A percentile compares a stretch with the other conserved stretches of the same genome.
Conservation (phyloP, 2,888 invertebrate species). For the Metellina segmentata region DNA sequence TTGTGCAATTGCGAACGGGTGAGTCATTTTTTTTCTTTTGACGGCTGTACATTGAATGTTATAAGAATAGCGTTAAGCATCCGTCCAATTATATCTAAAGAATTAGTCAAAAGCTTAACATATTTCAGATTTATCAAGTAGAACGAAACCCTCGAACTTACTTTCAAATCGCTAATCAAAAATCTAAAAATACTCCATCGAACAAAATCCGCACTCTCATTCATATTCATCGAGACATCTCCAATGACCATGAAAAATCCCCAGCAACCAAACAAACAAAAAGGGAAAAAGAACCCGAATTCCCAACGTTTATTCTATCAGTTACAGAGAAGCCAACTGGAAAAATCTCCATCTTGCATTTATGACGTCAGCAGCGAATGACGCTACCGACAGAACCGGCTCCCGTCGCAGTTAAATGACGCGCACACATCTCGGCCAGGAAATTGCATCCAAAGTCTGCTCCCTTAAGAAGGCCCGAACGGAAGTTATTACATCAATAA, state of each 20-base stretch:
- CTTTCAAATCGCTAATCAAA: too few species aligned
- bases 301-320: background rate
- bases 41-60: too few species aligned
- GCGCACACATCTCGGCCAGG: conserved; percentile 29
- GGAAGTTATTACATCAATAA: conserved; percentile 51
- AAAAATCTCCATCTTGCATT: conserved; percentile 43
- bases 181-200: too few species aligned
- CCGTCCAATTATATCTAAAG: too few species aligned
- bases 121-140: too few species aligned
- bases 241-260: background rate
- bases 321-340: conserved; percentile 16
- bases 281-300: background rate
- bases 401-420: conserved; percentile 18
- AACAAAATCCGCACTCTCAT: too few species aligned
- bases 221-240: background rate
- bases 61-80: too few species aligned
- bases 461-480: conserved; percentile 42
- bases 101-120: too few species aligned
- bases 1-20: too few species aligned
- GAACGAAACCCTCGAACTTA: too few species aligned
- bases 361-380: conserved; percentile 29
- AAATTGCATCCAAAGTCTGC: conserved; percentile 39
- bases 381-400: conserved; percentile 14
- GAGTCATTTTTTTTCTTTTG: too few species aligned
- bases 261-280: background rate